These are phyloP conservation scores for Mamestra brassicae DNA, from an alignment of 2,888 invertebrate genomes.

Conservation along the genomic window DNA sequence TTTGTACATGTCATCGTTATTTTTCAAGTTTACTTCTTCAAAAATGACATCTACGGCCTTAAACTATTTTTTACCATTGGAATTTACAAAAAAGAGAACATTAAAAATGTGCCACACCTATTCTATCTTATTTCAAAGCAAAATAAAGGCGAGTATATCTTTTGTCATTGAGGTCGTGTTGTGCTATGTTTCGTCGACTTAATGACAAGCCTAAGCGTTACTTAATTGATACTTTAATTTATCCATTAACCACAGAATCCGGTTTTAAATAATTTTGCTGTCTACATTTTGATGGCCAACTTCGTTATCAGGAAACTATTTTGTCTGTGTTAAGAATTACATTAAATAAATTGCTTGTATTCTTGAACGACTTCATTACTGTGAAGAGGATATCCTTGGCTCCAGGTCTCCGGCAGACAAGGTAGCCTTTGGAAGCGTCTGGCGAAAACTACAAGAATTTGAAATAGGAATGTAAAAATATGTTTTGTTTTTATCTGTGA, in stretches of 20 bases:
- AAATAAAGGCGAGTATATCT: neutral
- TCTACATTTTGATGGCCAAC: constrained; percentile 17
- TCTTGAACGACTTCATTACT: neutral
- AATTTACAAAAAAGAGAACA: neutral
- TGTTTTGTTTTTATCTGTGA: no score
- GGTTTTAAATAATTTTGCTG: constrained; percentile 33
- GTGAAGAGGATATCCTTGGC: no score
- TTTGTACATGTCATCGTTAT: constrained; percentile 10
- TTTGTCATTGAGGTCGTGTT: neutral
- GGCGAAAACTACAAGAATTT: no score
- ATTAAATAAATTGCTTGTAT: neutral
- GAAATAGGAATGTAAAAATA: no score
- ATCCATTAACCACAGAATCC: constrained; percentile 19
- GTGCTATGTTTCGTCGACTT: neutral
- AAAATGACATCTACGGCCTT: no score
- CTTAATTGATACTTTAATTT: constrained; percentile 40
- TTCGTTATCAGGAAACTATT: constrained; percentile 15
- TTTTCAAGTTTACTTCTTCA: neutral
- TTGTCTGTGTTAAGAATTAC: neutral
- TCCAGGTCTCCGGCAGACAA: no score
- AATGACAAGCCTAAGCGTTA: constrained; percentile 29
- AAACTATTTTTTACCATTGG: neutral
- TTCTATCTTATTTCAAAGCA: neutral
- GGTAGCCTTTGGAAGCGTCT: no score
- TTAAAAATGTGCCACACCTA: neutral